phyloP scores from a whole-genome alignment of 2,888 invertebrate genomes.

The Linhomoeus sp. region DNA sequence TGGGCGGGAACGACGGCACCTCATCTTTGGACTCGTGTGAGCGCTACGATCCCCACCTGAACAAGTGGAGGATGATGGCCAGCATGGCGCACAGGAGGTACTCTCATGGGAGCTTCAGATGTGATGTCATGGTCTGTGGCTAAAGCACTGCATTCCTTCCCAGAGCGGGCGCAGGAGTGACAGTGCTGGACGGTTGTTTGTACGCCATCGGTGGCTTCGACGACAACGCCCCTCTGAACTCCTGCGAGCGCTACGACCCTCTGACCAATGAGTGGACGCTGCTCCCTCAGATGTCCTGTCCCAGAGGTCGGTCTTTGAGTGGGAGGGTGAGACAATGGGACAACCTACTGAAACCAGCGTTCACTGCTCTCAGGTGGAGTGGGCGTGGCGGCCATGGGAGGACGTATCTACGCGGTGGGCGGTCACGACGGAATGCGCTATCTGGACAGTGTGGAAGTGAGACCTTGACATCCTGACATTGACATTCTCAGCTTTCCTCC shows the following conservation, averaged over 20 bases:
- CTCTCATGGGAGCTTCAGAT: too few species aligned
- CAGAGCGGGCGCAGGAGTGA: conserved; percentile 35
- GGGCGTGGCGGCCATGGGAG: conserved; percentile 27
- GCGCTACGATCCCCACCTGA: conserved; percentile 31
- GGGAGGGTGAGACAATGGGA: not conserved
- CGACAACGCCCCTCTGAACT: conserved; percentile 33
- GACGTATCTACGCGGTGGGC: conserved; percentile 27
- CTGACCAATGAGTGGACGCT: conserved; percentile 9
- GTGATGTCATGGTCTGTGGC: too few species aligned
- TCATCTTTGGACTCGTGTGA: conserved; percentile 29
- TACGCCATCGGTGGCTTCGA: conserved; percentile 34
- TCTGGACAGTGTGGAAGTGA: conserved; percentile 17
- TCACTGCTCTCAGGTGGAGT: too few species aligned
- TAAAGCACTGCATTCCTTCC: too few species aligned
- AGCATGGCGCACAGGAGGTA: conserved; percentile 30
- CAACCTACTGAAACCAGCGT: too few species aligned
- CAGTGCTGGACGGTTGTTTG: conserved; percentile 32
- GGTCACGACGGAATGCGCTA: conserved; percentile 23
- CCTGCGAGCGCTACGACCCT: conserved; percentile 12
- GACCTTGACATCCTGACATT: too few species aligned
- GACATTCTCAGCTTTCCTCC: too few species aligned
- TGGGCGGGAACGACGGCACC: conserved; percentile 36
- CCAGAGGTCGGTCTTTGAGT: conserved; percentile 10
- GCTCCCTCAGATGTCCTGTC: conserved; percentile 16
- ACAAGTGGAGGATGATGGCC: conserved; percentile 32